Evolutionary conservation across 30 jellyfish, hydroid and myxozoan species (phyloP).

Genomic region (Hydractinia echinata): DNA sequence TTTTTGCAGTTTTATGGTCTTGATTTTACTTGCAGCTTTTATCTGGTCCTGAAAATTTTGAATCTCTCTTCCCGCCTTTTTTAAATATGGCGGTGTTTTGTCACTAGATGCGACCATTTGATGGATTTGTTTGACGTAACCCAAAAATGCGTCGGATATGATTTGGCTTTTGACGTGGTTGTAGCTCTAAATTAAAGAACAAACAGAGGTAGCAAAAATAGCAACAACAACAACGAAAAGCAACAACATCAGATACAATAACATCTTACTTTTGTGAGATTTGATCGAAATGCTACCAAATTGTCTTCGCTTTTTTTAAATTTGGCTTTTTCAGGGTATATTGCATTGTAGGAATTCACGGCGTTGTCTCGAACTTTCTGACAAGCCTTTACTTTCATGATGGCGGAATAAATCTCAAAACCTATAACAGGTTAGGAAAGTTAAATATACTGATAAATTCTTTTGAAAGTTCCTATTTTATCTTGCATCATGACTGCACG

Average conservation of each 20-base stretch:
- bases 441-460: no score
- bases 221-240: no score
- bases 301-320: background rate
- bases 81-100: background rate
- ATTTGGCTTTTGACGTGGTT: background rate
- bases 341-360: background rate
- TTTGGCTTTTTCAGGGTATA: background rate
- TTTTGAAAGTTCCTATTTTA: no score
- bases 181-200: background rate
- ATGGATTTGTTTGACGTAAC: background rate
- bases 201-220: background rate
- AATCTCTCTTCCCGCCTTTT: background rate
- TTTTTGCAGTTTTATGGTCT: background rate
- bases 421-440: background rate
- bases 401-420: background rate
- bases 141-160: background rate
- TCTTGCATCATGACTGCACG: no score
- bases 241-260: no score
- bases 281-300: background rate
- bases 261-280: background rate
- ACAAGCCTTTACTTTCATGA: background rate
- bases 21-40: background rate
- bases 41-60: conserved; percentile 2
- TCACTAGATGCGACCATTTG: background rate
- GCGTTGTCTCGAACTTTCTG: background rate